These are phyloP conservation scores for Phataginus tetradactyla DNA, from an alignment of 2,797 vertebrate genomes.

Conservation along the genomic window DNA sequence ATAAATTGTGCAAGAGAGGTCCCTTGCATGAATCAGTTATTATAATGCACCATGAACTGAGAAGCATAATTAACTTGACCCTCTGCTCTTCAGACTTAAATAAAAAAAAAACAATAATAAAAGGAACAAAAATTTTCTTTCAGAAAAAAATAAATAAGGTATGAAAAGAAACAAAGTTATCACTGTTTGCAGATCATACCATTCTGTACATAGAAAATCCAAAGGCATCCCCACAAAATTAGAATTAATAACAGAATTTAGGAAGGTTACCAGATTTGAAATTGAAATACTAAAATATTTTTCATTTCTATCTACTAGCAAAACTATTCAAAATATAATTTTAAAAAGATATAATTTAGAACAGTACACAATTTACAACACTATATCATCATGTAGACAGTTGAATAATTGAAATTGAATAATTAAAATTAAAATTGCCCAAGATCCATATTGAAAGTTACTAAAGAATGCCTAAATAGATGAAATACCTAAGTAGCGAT, in stretches of 20 bases:
- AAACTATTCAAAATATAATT: background rate
- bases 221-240: background rate
- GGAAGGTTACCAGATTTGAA: background rate
- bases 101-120: background rate
- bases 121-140: background rate
- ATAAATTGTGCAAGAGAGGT: background rate
- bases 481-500: background rate
- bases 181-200: background rate
- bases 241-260: background rate
- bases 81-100: background rate
- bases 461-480: background rate
- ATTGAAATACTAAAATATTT: background rate
- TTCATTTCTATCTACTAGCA: background rate
- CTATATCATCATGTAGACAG: background rate
- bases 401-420: background rate
- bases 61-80: constrained; percentile 7
- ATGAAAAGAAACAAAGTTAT: background rate
- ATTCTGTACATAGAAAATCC: background rate
- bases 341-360: background rate
- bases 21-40: background rate
- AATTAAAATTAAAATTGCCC: background rate
- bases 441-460: background rate
- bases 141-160: background rate
- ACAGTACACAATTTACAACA: background rate
- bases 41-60: background rate